Percentiles rank a stretch among this genome's conserved stretches.
phyloP scores from a whole-genome alignment of 1,140 invertebrate species.

The Callitettix versicolor region DNA sequence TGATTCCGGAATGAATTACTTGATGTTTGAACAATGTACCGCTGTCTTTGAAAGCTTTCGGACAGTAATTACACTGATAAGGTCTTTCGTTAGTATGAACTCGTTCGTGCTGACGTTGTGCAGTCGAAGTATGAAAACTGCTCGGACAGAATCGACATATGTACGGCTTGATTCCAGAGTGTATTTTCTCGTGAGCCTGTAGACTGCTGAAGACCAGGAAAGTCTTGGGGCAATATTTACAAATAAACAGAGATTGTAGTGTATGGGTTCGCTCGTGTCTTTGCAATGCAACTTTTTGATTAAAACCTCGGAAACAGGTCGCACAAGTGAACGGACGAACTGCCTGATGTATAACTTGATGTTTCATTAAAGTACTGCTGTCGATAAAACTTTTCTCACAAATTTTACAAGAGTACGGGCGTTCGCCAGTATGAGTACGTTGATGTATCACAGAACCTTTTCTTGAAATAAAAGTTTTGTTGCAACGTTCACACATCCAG shows the following conservation, averaged over 20 bases:
- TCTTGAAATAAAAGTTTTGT: conserved; percentile 21
- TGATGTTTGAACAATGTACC: conserved; percentile 46
- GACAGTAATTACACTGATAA: conserved; percentile 52
- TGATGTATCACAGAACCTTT: conserved; percentile 26
- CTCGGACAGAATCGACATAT: conserved; percentile 29
- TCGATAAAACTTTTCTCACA: conserved; percentile 37
- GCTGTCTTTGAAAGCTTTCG: conserved; percentile 49
- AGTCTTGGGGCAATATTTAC: conserved; percentile 24
- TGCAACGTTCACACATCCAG: conserved; percentile 20
- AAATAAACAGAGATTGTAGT: conserved; percentile 16
- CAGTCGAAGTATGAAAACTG: conserved; percentile 19
- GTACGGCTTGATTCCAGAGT: conserved; percentile 24
- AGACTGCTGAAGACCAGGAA: conserved; percentile 20
- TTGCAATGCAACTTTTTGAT: conserved; percentile 23
- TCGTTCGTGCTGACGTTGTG: conserved; percentile 53
- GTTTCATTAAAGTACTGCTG: conserved; percentile 23
- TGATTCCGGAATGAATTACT: conserved; percentile 29
- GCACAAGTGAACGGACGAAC: conserved; percentile 23
- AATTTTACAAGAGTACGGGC: conserved; percentile 34
- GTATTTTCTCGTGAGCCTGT: conserved; percentile 24
- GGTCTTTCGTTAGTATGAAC: conserved; percentile 59
- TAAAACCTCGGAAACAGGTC: conserved; percentile 19
- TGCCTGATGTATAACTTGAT: conserved; percentile 24
- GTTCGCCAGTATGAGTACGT: conserved; percentile 34
- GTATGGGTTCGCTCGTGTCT: conserved; percentile 22